These are phyloP conservation scores for Aspidapion aeneum DNA, from an alignment of 2,888 invertebrate species.

Conservation along the genomic window DNA sequence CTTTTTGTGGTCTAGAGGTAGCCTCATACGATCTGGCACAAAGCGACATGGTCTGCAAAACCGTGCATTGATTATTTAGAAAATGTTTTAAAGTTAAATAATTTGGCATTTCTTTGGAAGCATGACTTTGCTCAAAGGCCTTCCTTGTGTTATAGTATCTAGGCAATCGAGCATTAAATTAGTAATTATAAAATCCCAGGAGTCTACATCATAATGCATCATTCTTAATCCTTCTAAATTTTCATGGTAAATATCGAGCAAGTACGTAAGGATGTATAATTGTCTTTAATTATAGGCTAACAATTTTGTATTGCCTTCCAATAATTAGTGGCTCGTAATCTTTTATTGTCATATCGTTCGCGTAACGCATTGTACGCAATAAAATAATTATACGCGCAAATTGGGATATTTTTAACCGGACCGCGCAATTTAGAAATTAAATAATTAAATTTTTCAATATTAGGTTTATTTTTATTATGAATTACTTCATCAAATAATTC, in stretches of 20 bases:
- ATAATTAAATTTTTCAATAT: slow-evolving; percentile 1
- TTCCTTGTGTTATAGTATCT: not conserved
- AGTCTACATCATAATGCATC: not conserved
- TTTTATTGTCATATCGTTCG: not conserved
- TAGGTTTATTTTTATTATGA: not conserved
- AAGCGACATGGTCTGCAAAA: not conserved
- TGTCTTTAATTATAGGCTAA: too few species aligned
- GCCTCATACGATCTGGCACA: not conserved
- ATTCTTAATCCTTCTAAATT: not conserved
- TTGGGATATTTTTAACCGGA: not conserved
- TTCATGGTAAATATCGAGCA: not conserved
- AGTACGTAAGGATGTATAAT: not conserved
- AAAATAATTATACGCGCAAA: not conserved
- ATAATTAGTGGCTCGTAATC: not conserved
- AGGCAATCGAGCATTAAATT: not conserved
- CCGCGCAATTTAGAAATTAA: not conserved
- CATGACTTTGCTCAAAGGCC: not conserved
- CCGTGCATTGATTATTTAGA: not conserved
- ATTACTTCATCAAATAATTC: not conserved
- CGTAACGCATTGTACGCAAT: not conserved
- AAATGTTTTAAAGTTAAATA: not conserved
- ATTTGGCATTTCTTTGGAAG: not conserved
- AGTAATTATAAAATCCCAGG: not conserved
- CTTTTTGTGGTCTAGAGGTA: not conserved
- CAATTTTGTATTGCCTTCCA: not conserved